Evolutionary conservation across 2,113 vertebrate species (phyloP), one percentile per base, ranked within the genome.

Genomic region (Miniopterus natalensis): DNA sequence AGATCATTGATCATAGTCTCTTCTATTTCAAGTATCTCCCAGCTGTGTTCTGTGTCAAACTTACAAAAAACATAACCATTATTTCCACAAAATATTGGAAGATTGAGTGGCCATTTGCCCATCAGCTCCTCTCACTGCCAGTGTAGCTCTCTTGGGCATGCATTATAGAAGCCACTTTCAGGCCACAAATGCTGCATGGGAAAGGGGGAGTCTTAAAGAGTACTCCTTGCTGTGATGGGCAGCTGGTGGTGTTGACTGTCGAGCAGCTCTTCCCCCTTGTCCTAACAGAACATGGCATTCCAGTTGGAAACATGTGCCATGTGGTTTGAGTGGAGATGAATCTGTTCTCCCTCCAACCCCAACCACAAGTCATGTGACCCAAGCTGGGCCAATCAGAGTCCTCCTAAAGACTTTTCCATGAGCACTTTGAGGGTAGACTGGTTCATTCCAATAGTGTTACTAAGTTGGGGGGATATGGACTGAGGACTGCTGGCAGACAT

Each of bases 41-140:
- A 96, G 70, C 90, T 95, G 91, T 96, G 86, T 93, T 97, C 95
- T 93, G 91, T 96, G 89, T 96, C 87, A 97, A 80, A 96, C 96
- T 97, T 96, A 81, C 83, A 94, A 92, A 96, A 88, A 74, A 83
- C 18, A 86, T 85, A 90, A 83, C 15, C 78, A 92, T 88, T 97
- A 92, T 95, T 97, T 96, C 89, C 78, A 84, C 61, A 95, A 95
- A 97, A 70, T 79, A 86, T 53, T 70, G 71, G 90, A 92, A 94
- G 91, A 95, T 49, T 15, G 92, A 96, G 78, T 53, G 79, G 47
- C 47, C 42, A 55, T 94, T 94, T 83, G 55, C 68, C 81, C 63
- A 95, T 79, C 27, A 3, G 74, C 23, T 59, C 81, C 94, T 90
- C 85, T 96, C 53, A n/a, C 55, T 86, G 90, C 59, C 79, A 84